Conservation (phyloP, 2,888 invertebrate species). For the Chymomyza fuscimana region DNA sequence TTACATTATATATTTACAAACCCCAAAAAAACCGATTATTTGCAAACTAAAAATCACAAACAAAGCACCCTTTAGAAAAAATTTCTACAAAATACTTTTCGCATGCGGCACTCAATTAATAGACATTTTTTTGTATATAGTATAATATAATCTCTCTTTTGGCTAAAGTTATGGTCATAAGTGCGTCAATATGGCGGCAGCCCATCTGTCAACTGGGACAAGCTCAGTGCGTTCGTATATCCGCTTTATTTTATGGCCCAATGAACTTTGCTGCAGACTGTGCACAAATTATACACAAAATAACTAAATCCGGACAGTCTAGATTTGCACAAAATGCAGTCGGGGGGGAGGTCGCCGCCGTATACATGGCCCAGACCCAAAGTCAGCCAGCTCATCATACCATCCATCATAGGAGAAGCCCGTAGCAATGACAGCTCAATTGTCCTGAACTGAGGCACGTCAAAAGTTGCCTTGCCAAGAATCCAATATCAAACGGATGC, state of each 20-base stretch:
- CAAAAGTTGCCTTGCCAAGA: constrained; percentile 20
- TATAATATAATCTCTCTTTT: neutral
- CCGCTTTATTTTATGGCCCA: neutral
- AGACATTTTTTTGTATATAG: neutral
- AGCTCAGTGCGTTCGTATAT: neutral
- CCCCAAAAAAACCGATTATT: no score
- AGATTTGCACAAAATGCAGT: constrained; percentile 24
- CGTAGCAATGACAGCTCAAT: constrained; percentile 56
- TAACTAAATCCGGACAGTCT: neutral
- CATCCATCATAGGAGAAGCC: constrained; percentile 46
- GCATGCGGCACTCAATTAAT: neutral
- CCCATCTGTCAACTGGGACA: neutral
- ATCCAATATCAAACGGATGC: constrained; percentile 10
- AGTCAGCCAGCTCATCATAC: neutral
- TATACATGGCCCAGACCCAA: neutral
- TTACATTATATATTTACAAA: no score
- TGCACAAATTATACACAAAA: constrained; percentile 5
- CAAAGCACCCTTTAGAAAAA: no score
- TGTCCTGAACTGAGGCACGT: constrained; percentile 32
- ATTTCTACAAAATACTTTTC: no score
- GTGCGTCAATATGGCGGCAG: neutral
- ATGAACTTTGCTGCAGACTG: constrained; percentile 6
- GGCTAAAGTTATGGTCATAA: neutral
- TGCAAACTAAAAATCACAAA: no score
- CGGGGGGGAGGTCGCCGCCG: neutral